Base-by-base conservation (phyloP, 2,113 vertebrate species). In the Sphaerodactylus townsendi region DNA sequence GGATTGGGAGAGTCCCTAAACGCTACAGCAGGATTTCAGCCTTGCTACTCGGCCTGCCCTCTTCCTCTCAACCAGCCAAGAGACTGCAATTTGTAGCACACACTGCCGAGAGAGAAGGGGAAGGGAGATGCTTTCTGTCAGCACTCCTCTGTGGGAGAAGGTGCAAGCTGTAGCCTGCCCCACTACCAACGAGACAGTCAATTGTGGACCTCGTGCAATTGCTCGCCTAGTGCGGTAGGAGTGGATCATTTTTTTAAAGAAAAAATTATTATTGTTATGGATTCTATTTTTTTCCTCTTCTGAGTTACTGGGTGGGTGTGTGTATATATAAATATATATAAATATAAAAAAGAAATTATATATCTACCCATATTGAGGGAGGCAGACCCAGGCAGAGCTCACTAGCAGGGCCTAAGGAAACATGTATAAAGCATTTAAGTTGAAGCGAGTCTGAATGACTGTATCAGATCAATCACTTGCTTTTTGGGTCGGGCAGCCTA, bases 231-330 rank as follows among this genome's bases (percentile, higher is more conserved):
- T 77, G 92, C 82, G 81, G 95, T 95, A 94, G 95, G 95, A 95
- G 94, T 76, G 93, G 95, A 95, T 96, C 92, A 94, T 96, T 96
- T 96, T 96, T 96, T 44, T n/a, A n/a, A n/a, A n/a, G n/a, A 44
- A 44, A 96, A 95, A 95, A 95, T 96, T 96, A 96, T 96, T 95
- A 95, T 96, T 96, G 94, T 96, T 96, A 96, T 92, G 96, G 94
- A 96, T 96, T 96, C 95, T 96, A 96, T 96, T 96, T 96, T 96
- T 95, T 95, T 94, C 93, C 94, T 95, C 95, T 96, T 96, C 95
- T 86, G 94, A 95, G 94, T 95, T 96, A 93, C 89, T 95, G 95
- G 94, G 94, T 96, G 95, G 96, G 94, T 96, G 95, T 96, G 93
- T 93, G 94, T 91, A 95, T 93, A 95, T 93, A 95, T 94, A 95